A percentile compares a stretch with the other conserved stretches of the same genome.
phyloP scores from a whole-genome alignment of 92 coral and sea anemone species.

The Muricea muricata region DNA sequence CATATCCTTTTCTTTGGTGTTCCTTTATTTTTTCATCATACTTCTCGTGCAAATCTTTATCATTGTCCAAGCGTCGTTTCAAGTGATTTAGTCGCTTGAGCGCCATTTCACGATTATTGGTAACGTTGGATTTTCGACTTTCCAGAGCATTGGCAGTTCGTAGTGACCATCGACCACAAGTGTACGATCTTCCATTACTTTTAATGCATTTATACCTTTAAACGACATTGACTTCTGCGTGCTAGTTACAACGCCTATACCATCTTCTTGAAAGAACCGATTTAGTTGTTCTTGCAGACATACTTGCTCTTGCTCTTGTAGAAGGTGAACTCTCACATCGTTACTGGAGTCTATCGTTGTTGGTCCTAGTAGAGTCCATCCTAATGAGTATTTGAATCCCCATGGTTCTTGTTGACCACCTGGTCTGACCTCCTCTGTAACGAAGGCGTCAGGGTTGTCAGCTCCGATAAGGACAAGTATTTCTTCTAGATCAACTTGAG shows the following conservation, averaged over 20 bases:
- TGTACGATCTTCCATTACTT: not conserved
- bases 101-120: not conserved
- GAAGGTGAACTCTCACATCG: constrained; percentile 25
- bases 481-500: not conserved
- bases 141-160: constrained; percentile 14
- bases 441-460: constrained; percentile 25
- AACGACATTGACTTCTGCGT: not conserved
- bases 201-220: not conserved
- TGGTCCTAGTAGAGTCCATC: constrained; percentile 23
- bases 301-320: not conserved
- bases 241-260: not conserved
- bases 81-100: constrained; percentile 3
- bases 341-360: not conserved
- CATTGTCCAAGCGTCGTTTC: not conserved
- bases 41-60: not conserved
- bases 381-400: constrained; percentile 19
- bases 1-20: not conserved
- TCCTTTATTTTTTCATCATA: not conserved
- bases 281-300: not conserved
- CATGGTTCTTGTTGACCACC: constrained; percentile 24
- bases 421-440: not conserved
- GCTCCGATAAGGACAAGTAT: constrained; percentile 11
- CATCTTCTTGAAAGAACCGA: constrained; percentile 31
- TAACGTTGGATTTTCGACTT: not conserved
- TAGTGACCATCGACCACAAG: not conserved